A percentile compares a stretch with the other conserved stretches of the same genome.
phyloP scores from a whole-genome alignment of 2,888 invertebrate genomes.

The Ormyrus rosae region DNA sequence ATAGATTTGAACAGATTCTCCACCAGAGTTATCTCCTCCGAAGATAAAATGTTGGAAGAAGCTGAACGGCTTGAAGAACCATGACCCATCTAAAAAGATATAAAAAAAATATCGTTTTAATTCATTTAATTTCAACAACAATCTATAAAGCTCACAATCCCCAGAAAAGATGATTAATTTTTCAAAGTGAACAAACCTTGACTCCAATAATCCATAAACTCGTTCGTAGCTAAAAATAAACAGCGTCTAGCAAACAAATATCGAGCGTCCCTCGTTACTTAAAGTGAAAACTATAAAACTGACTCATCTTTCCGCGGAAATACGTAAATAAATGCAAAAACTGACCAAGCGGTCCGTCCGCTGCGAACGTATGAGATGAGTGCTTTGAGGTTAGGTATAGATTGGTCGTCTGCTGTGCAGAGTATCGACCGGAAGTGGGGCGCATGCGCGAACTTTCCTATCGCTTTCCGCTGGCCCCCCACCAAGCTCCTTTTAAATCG shows the following conservation, averaged over 20 bases:
- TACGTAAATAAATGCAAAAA: slow-evolving; percentile 16
- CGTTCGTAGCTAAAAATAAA: slow-evolving; percentile 15
- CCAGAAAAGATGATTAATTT: slow-evolving; percentile 6
- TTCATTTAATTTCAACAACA: neutral
- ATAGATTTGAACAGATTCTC: slow-evolving; percentile 74
- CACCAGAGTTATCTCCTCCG: slow-evolving; percentile 71
- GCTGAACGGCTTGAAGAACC: slow-evolving; percentile 71
- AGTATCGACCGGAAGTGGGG: slow-evolving; percentile 58
- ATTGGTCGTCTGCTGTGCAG: slow-evolving; percentile 55
- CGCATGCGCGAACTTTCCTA: slow-evolving; percentile 52
- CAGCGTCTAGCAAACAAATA: neutral
- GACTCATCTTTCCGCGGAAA: slow-evolving; percentile 23
- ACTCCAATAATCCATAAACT: slow-evolving; percentile 51
- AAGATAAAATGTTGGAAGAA: slow-evolving; percentile 71
- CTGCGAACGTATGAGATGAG: neutral
- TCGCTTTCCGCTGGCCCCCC: neutral
- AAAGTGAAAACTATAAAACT: slow-evolving; percentile 20
- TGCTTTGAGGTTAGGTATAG: slow-evolving; percentile 59
- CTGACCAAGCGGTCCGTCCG: slow-evolving; percentile 2
- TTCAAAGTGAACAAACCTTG: slow-evolving; percentile 41
- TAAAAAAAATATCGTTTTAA: neutral
- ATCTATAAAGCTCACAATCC: neutral
- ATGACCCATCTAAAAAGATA: slow-evolving; percentile 71
- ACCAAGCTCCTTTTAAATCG: slow-evolving; percentile 5
- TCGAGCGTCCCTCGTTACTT: neutral